Conservation (phyloP, 2,888 invertebrate species). For the Drosophila testacea region DNA sequence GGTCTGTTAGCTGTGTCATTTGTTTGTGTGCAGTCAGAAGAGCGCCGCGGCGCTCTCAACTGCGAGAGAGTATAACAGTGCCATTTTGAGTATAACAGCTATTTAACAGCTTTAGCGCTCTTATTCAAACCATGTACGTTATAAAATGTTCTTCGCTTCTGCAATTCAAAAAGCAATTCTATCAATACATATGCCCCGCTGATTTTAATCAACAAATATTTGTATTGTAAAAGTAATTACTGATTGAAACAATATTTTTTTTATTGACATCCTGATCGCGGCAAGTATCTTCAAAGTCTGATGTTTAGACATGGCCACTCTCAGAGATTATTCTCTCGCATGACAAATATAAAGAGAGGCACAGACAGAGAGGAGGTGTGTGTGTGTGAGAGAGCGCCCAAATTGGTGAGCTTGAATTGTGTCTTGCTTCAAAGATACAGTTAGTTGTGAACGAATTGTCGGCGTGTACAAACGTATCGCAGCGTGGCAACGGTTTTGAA, state of each 20-base stretch:
- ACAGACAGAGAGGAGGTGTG: slow-evolving; percentile 5
- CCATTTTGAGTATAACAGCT: slow-evolving; percentile 44
- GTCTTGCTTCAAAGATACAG: slow-evolving; percentile 46
- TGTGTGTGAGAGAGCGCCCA: slow-evolving; percentile 6
- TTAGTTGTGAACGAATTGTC: slow-evolving; percentile 64
- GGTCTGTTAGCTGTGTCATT: slow-evolving; percentile 32
- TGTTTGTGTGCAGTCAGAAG: slow-evolving; percentile 15
- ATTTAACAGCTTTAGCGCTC: slow-evolving; percentile 23
- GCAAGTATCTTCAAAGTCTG: neutral
- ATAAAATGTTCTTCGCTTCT: slow-evolving; percentile 16
- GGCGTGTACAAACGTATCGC: slow-evolving; percentile 52
- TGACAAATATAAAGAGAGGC: slow-evolving; percentile 7
- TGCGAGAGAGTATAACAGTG: slow-evolving; percentile 45
- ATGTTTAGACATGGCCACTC: neutral
- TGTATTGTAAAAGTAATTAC: slow-evolving; percentile 6
- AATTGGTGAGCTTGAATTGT: slow-evolving; percentile 30
- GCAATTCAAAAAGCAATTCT: neutral
- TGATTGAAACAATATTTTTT: slow-evolving; percentile 12
- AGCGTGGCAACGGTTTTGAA: slow-evolving; percentile 31
- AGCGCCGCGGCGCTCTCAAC: slow-evolving; percentile 17
- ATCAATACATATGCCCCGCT: neutral
- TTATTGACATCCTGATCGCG: slow-evolving; percentile 31
- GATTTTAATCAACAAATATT: slow-evolving; percentile 2
- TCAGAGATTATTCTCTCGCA: neutral
- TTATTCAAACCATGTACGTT: slow-evolving; percentile 35